Conservation (phyloP, 92 coral and sea anemone species). For the Palythoa heliodiscus region DNA sequence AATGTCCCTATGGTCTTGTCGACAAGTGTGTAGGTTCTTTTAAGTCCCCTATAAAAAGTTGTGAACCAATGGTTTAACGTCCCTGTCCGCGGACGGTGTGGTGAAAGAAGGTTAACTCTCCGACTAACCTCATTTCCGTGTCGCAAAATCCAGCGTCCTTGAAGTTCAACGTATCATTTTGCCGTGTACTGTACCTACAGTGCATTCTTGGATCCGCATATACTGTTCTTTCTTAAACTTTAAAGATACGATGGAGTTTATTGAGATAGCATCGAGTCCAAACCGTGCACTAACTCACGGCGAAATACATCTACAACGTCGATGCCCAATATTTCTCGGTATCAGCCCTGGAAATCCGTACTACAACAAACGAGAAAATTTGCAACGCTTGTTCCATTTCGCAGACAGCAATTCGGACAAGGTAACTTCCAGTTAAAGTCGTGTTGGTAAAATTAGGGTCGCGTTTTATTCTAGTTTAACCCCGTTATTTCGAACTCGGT, state of each 20-base stretch:
- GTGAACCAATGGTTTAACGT: too few relatives aligned
- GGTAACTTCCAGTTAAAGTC: conserved; percentile 23
- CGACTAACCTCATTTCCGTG: too few relatives aligned
- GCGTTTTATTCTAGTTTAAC: background rate
- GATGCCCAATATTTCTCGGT: conserved; percentile 44
- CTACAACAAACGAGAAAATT: conserved; percentile 64
- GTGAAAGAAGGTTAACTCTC: too few relatives aligned
- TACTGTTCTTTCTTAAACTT: background rate
- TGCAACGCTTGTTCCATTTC: conserved; percentile 56
- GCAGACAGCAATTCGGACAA: conserved; percentile 61
- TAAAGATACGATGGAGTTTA: background rate
- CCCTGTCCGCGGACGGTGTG: too few relatives aligned
- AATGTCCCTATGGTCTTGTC: too few relatives aligned
- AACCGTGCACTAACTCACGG: conserved; percentile 61
- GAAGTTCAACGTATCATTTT: too few relatives aligned
- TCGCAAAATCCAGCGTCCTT: too few relatives aligned
- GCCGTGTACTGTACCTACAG: background rate
- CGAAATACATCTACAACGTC: conserved; percentile 51
- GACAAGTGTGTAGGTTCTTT: too few relatives aligned
- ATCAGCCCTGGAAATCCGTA: conserved; percentile 63
- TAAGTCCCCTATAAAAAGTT: too few relatives aligned
- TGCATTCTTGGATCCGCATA: background rate
- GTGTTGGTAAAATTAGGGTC: too few relatives aligned
- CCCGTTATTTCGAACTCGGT: too few relatives aligned
- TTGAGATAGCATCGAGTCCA: background rate